Base-by-base conservation (phyloP, 1,140 invertebrate genomes). In the Meloidogyne exigua region DNA sequence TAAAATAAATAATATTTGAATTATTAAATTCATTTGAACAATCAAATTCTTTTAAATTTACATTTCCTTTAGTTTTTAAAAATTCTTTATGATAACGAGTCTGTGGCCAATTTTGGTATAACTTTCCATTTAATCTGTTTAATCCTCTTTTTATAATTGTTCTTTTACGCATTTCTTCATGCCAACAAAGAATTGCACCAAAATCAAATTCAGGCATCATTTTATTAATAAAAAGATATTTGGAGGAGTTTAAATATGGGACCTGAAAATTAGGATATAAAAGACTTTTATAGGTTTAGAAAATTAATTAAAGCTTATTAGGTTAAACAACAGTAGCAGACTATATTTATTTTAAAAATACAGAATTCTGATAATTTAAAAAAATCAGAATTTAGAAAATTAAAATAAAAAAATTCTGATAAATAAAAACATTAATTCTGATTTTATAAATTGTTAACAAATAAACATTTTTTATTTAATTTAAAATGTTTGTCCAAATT, bases 141-240 rank as follows among this genome's bases (percentile, higher is more conserved):
- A 57, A 57, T 57, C 49, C 44, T 57, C 21, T 57, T 4, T 57
- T 7, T n/a, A 57, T 57, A n/a, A 57, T 15, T n/a, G 18, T 57
- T n/a, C 49, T 57, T n/a, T n/a, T 57, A 18, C 49, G 18, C 63
- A 79, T 80, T 28, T 66, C 36, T 62, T 79, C 79, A 26, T 75
- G 73, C 73, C 73, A 75, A 25, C 73, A 75, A 28, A 75, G 63
- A n/a, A 73, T 66, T 2, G 73, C 73, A 9, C 68, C 73, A 36
- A 91, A 80, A 92, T 91, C 64, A 91, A 92, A 66, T 79, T 83
- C 32, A 85, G 87, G 28, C 90, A 92, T 76, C 92, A 75, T 26
- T 28, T 75, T 73, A 65, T 65, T 80, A 15, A 42, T 18, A 65
- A 75, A 74, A 2, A 75, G 94, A 87, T 92, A 94, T 32, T 49